Conservation (phyloP, 2,888 invertebrate species). For the Ennomos fuscantarius region DNA sequence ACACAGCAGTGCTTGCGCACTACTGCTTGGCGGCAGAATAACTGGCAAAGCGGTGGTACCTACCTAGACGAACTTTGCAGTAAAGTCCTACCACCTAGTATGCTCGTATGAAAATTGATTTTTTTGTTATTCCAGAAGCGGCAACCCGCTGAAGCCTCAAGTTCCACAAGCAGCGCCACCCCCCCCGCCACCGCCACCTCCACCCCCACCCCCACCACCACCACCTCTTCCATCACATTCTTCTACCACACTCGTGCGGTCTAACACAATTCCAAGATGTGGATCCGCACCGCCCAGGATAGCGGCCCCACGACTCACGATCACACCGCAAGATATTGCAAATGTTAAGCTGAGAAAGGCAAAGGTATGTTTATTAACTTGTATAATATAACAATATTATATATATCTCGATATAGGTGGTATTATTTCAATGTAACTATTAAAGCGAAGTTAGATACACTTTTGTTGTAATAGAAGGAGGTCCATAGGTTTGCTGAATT, state of each 20-base stretch:
- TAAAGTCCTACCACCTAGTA: no score
- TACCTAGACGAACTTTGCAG: no score
- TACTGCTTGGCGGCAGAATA: no score
- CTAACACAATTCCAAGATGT: conserved; percentile 71
- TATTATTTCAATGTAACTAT: no score
- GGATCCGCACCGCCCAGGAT: conserved; percentile 74
- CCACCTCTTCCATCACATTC: conserved; percentile 36
- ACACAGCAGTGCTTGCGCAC: no score
- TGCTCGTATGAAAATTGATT: no score
- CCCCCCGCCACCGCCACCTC: conserved; percentile 66
- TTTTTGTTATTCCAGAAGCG: conserved; percentile 39
- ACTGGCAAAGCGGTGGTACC: no score
- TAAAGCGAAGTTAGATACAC: no score
- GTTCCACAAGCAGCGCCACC: conserved; percentile 61
- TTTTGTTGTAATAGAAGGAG: no score
- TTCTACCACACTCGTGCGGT: conserved; percentile 39
- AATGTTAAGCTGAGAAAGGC: conserved; percentile 77
- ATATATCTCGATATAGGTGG: no score
- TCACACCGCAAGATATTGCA: conserved; percentile 78
- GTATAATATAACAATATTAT: no score
- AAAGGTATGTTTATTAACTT: conserved; percentile 53
- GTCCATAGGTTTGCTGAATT: no score
- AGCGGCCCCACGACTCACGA: conserved; percentile 65
- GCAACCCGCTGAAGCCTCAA: conserved; percentile 30
- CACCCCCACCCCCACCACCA: conserved; percentile 52